A percentile compares a stretch with the other conserved stretches of the same genome.
Conservation (phyloP, 2,113 vertebrate species). For the Trematocara macrostoma region DNA sequence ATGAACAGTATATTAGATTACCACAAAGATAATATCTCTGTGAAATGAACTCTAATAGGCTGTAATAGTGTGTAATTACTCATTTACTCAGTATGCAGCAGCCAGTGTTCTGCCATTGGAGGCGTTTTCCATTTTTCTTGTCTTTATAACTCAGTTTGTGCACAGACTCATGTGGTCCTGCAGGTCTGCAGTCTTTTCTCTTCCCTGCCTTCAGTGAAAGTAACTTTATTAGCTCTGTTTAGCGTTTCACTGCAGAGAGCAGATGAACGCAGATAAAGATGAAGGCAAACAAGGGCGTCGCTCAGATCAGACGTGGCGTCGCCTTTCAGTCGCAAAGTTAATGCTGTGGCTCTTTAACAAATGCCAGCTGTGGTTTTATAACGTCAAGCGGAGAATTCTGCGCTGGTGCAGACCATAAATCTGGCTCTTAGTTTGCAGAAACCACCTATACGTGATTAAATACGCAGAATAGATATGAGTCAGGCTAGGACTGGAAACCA, state of each 20-base stretch:
- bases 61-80: not conserved
- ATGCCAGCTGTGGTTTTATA: not conserved
- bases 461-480: not conserved
- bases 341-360: not conserved
- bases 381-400: not conserved
- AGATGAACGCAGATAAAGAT: not conserved
- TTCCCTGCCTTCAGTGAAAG: not conserved
- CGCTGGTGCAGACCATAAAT: not conserved
- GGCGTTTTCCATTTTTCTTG: not conserved
- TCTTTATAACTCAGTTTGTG: not conserved
- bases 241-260: not conserved
- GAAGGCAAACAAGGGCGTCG: fast-evolving
- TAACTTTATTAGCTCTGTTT: not conserved
- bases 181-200: not conserved
- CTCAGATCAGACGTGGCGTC: not conserved
- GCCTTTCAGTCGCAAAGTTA: not conserved
- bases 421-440: not conserved
- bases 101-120: not conserved
- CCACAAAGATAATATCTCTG: not conserved
- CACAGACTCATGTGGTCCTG: not conserved
- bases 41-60: fast-evolving
- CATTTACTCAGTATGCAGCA: not conserved
- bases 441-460: not conserved
- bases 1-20: not conserved
- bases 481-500: not conserved